Evolutionary conservation across 2,113 vertebrate genomes (phyloP), one percentile per base, ranked within the genome.

Genomic region (Podarcis cretensis): DNA sequence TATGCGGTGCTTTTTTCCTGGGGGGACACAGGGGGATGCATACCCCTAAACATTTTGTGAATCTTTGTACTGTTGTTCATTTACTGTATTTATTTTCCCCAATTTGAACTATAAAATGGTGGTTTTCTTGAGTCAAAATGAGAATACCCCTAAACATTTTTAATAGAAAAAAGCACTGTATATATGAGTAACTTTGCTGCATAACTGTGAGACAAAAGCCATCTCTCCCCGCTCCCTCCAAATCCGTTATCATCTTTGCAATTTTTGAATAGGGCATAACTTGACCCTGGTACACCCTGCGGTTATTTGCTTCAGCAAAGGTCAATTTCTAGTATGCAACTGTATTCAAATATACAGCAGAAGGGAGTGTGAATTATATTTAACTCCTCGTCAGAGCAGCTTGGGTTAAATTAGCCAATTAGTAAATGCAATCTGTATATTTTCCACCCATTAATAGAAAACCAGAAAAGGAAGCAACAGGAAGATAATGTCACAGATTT

Each of bases 401-500:
- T 27, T 69, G 91, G 57, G 83, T 86, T 90, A 76, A 87, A 83
- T 81, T 86, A 92, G 78, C 37, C 85, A 77, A 6, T 63, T 75
- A 90, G 74, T 86, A 66, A 93, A 91, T 92, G 89, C 89, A 94
- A 92, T 54, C 7, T 43, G 89, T 85, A 80, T 92, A 80, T 92
- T 93, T 83, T 54, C 12, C 91, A 91, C 81, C 6, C 86, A 68
- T 85, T 75, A 66, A 76, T 16, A 84, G 65, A 92, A 88, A 93
- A 90, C 77, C 90, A 90, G 87, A 90, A 71, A 84, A 80, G 40
- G 40, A 88, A 65, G 65, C 30, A 74, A 66, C 27, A 76, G 92
- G 91, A 93, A 95, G 90, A 87, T 12, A 16, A 82, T 89, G 65
- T 90, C 86, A 94, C 91, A 94, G 89, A 89, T 94, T 89, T 94